Base-by-base conservation (phyloP, 2,797 vertebrate genomes). In the Micromesistius poutassou region DNA sequence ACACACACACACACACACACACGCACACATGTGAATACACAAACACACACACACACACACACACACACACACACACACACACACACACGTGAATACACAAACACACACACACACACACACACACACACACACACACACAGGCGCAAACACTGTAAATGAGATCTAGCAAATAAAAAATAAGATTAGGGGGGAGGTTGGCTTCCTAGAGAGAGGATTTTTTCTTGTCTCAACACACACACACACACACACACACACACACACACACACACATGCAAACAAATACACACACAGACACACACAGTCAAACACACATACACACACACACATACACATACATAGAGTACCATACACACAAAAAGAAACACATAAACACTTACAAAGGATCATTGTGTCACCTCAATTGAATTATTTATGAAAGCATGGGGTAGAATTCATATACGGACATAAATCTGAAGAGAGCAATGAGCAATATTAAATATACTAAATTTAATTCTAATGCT, bases 371-470 rank as follows among this genome's bases (percentile, higher is more conserved):
- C 86, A 88, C 77, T 84, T 82, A 91, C 84, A 90, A 87, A 88
- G 83, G 83, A 74, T 68, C 84, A 87, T 85, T 86, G 89, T 89
- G 89, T 91, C 84, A 85, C 79, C 76, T 50, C 36, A 62, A 83
- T 88, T 89, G 86, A 93, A 91, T 92, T 82, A 91, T 91, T 91
- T 90, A 92, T 91, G 84, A 88, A 88, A 91, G 85, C 77, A 86
- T 36, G 78, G 91, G 88, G 86, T 88, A 91, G 91, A 90, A 93
- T 93, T 92, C 84, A 92, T 88, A 89, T 89, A 87, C 42, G 86
- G 87, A 84, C 85, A 88, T 91, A 83, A 91, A 91, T 79, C 90
- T 91, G 89, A 84, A 90, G 77, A 83, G 84, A 81, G 85, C 74
- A 76, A 82, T 80, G 83, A 88, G 87, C 89, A 87, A 87, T 92